Evolutionary conservation across 1,140 invertebrate species (phyloP), one percentile per base, ranked within the genome.

Genomic region (Probaryconus sp.): DNA sequence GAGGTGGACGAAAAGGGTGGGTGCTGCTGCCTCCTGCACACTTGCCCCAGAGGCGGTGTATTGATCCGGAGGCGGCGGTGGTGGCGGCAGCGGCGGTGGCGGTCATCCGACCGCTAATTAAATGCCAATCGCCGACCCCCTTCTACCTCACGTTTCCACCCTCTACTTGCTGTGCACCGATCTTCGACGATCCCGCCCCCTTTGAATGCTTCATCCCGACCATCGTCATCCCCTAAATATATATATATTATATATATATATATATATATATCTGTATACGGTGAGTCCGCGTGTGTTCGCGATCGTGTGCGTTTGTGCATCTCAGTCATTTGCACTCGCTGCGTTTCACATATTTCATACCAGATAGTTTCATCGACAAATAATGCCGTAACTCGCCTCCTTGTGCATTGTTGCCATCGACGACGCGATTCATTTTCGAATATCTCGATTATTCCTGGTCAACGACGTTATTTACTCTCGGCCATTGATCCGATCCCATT

Each of bases 71-170:
- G 78, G 69, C 55, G 74, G 72, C 81, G 48, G 37, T 79, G 82
- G 81, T 83, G 81, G 83, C 83, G 81, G 84, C 83, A 80, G 81
- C 82, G 38, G 64, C 81, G 79, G 84, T 81, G 83, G 85, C 84
- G 84, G 85, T 85, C 85, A 83, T 69, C 74, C 84, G 79, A 80
- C 84, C 85, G 85, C 86, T 88, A 87, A 87, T 88, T 88, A 88
- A 88, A 88, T 87, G 86, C 86, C 86, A 88, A 88, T 88, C 85
- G 86, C 82, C 83, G 77, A 81, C 74, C 82, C 73, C 78, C 78
- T 72, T 72, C 73, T 76, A 58, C 76, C 67, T 64, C 76, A 65
- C n/a, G n/a, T n/a, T 68, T 43, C 53, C 73, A 64, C 65, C 67
- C 61, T 68, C 79, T 68, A 67, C 63, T 77, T 68, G 60, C 67